Evolutionary conservation across 2,888 invertebrate species (phyloP), one percentile per base, ranked within the genome.

Genomic region (Entomobrya proxima): DNA sequence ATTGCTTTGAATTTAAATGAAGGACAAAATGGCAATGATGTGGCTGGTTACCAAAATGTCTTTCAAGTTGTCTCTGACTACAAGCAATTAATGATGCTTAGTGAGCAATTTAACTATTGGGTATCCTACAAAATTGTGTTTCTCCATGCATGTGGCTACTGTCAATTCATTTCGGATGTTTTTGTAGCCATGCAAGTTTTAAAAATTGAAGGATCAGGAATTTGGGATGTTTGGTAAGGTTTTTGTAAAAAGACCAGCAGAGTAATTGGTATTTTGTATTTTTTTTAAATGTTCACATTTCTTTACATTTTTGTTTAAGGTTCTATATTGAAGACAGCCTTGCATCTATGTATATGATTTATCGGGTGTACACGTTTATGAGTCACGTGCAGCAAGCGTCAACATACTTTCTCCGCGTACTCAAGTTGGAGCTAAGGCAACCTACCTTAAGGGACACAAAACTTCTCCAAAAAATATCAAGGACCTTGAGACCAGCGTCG

Each of bases 121-220:
- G 50, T 86, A 5, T 40, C 64, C 13, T 83, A 83, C 40, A 86
- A 86, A 50, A 74, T 52, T 4, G 15, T 83, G 35, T 32, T 61
- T 13, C n/a, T 83, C 0, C 78, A 83, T 61, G 27, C 27, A 2
- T 82, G 82, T 24, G 78, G 78, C 4, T 83, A 74, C 24, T 86
- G 82, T 18, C 86, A 86, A 15, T 81, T 76, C 40, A 77, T 86
- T 18, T 81, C 76, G 0, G 81, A 81, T 58, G 80, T 81, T 4
- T 86, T 86, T 55, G 52, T 76, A 15, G 75, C 55, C 7, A 55
- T 76, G 2, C 86, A 86, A 24, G 27, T 86, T 5, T n/a, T 80
- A 13, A 75, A 76, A 69, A 27, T 85, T 6, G 72, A 61, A 13
- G 76, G 80, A 27, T 11, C 13, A 2, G 86, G 80, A 2, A 15